phyloP scores from a whole-genome alignment of 2,888 invertebrate species.

The Napeogenes inachia region DNA sequence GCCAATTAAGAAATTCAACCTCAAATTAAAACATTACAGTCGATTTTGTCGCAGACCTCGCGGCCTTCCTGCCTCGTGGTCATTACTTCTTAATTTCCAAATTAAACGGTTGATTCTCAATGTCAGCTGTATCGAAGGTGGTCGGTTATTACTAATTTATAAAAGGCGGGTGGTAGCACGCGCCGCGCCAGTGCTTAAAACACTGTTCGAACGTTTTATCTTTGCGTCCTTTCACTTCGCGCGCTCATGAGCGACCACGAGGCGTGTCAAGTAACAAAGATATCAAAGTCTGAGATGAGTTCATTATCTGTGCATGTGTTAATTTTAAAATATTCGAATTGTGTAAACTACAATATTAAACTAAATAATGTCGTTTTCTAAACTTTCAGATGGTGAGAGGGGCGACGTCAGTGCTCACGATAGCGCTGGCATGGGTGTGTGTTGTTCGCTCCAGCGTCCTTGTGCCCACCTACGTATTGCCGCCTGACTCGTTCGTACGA shows the following conservation, averaged over 20 bases:
- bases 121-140: conserved; percentile 71
- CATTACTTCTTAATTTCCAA: conserved; percentile 74
- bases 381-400: conserved; percentile 77
- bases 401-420: conserved; percentile 69
- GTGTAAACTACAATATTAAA: conserved; percentile 32
- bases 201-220: conserved; percentile 66
- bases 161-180: conserved; percentile 70
- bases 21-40: conserved; percentile 45
- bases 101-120: conserved; percentile 74
- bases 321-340: conserved; percentile 7
- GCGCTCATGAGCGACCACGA: conserved; percentile 60
- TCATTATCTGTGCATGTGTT: conserved; percentile 35
- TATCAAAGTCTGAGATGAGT: conserved; percentile 69
- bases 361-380: conserved; percentile 61
- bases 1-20: conserved; percentile 35
- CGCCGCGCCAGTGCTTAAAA: conserved; percentile 65
- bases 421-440: conserved; percentile 71
- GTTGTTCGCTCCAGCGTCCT: conserved; percentile 64
- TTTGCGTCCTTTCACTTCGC: conserved; percentile 70
- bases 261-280: conserved; percentile 55
- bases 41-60: conserved; percentile 59
- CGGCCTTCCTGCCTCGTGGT: conserved; percentile 69
- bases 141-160: conserved; percentile 63
- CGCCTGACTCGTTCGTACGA: conserved; percentile 74
- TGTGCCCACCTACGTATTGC: conserved; percentile 74